Base-by-base conservation (phyloP, 2,888 invertebrate genomes). In the Andrena marginata region DNA sequence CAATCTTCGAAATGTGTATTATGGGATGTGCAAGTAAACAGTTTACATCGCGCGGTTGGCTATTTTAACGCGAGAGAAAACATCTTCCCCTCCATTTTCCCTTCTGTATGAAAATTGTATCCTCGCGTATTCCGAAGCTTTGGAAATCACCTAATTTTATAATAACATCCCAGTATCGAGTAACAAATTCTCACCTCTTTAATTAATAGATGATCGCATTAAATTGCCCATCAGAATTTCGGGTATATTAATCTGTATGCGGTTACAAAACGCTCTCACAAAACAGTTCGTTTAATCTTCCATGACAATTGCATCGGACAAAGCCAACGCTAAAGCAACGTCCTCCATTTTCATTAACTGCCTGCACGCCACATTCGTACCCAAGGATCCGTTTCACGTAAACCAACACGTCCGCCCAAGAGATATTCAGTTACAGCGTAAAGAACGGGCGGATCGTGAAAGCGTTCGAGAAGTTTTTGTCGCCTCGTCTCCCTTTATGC, bases 341-440 rank as follows among this genome's bases (percentile, higher is more conserved):
- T n/a, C 56, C 5, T 31, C 33, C 10, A 10, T 33, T 6, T 74
- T 78, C 74, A 68, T 60, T 42, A 69, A 54, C 60, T 13, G 8
- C 33, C 10, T 23, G 29, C 49, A 31, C 16, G 49, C 16, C 56
- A 20, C 33, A 29, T 5, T 26, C 48, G 35, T 16, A 10, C 10
- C 16, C 0, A 20, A 16, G 59, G 54, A 78, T 76, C 49, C 48
- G 73, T 70, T 78, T 65, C 64, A 49, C 59, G 73, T 64, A 51
- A 70, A 60, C 59, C 54, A 74, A 67, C 67, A 26, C 64, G 31
- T 42, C 54, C 35, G 20, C 33, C 64, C 26, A 23, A 8, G n/a
- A 73, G 69, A 65, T 78, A 74, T 81, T 81, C 73, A 8, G 79
- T 79, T 81, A 67, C 73, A 62, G 7, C 60, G 13, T 49, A 16